Percentiles rank a stretch among this genome's conserved stretches.
phyloP scores from a whole-genome alignment of 2,888 invertebrate genomes.

The Campoplex nolae region DNA sequence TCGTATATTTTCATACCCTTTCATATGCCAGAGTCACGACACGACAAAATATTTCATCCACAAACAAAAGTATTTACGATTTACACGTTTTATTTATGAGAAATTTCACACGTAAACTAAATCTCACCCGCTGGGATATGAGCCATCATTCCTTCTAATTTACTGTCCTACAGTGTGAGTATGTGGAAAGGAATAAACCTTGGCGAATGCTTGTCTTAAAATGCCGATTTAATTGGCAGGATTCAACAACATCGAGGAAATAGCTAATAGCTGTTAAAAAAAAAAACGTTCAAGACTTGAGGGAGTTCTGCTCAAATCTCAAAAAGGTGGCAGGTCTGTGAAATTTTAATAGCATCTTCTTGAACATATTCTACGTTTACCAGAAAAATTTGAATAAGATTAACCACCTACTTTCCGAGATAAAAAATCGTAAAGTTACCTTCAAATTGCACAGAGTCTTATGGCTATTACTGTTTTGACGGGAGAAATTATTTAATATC shows the following conservation, averaged over 20 bases:
- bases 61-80: constrained; percentile 10
- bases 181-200: not conserved
- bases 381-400: too few relatives aligned
- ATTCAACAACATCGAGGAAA: constrained; percentile 65
- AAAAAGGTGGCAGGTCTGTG: too few relatives aligned
- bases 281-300: not conserved
- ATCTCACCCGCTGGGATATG: not conserved
- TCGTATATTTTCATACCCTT: constrained; percentile 17
- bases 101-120: not conserved
- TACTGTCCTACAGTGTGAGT: not conserved
- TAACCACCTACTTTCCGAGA: too few relatives aligned
- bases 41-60: not conserved
- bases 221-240: constrained; percentile 78
- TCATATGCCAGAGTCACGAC: constrained; percentile 9
- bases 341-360: too few relatives aligned
- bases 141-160: not conserved
- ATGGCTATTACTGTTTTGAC: too few relatives aligned
- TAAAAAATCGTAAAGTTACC: too few relatives aligned
- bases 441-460: too few relatives aligned
- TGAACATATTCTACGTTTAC: too few relatives aligned
- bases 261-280: not conserved
- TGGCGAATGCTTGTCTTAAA: constrained; percentile 64
- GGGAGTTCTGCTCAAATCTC: too few relatives aligned
- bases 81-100: not conserved
- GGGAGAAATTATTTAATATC: too few relatives aligned